These are phyloP conservation scores for Apeltes quadracus DNA, from an alignment of 2,113 vertebrate species.

Conservation along the genomic window DNA sequence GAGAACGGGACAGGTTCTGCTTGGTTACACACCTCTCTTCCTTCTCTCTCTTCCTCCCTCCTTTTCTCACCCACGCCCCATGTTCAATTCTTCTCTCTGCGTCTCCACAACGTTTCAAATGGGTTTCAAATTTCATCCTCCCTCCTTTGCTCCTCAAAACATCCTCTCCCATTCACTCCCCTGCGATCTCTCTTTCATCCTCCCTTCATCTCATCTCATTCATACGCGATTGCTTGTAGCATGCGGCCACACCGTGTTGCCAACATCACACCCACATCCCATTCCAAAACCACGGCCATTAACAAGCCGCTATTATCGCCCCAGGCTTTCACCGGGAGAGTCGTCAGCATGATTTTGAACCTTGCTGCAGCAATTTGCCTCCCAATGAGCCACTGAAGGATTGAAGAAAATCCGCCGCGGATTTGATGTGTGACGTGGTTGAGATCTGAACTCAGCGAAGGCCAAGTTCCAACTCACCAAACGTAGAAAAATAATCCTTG, in stretches of 20 bases:
- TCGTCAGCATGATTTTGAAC: neutral
- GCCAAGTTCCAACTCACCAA: neutral
- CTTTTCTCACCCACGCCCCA: slow-evolving; percentile 15
- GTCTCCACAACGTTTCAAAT: slow-evolving; percentile 33
- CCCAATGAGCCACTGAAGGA: neutral
- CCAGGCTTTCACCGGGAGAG: neutral
- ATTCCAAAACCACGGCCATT: slow-evolving; percentile 13
- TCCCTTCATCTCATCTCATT: neutral
- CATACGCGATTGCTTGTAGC: slow-evolving; percentile 1
- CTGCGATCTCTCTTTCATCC: slow-evolving; percentile 9
- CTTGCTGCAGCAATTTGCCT: neutral
- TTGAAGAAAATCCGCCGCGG: neutral
- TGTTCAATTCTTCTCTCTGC: slow-evolving; percentile 10
- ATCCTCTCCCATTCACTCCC: slow-evolving; percentile 8
- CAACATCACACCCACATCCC: neutral
- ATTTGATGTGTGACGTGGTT: neutral
- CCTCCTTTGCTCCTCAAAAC: slow-evolving; percentile 22
- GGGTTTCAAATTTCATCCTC: slow-evolving; percentile 35
- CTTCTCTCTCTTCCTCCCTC: slow-evolving; percentile 19
- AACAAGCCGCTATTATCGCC: neutral
- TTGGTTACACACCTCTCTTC: slow-evolving; percentile 67
- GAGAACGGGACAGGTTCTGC: slow-evolving; percentile 75
- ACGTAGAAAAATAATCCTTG: neutral
- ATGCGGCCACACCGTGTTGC: neutral
- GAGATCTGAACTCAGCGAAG: neutral